Evolutionary conservation across 2,113 vertebrate species (phyloP), one percentile per base, ranked within the genome.

Genomic region (Nyctibius bracteatus): DNA sequence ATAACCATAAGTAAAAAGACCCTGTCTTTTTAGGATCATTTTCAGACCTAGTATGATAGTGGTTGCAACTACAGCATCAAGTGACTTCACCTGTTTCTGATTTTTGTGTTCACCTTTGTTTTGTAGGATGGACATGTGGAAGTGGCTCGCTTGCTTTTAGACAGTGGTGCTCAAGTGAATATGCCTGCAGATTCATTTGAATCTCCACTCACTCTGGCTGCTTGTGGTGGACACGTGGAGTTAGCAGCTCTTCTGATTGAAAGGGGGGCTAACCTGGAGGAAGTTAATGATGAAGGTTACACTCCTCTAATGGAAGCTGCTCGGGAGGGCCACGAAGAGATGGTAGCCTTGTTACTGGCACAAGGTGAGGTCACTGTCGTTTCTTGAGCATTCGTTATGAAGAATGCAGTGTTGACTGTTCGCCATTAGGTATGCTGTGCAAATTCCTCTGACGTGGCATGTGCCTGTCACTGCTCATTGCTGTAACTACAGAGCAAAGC

Each of bases 101-200:
- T 37, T 55, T 15, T 12, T 35, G 28, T 46, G 15, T 12, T 84
- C 19, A 7, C 47, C 15, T 37, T 19, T 80, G 27, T 57, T 31
- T 35, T 90, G 49, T 96, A 99, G 99, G 99, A 99, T 54, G 99
- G 99, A 55, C 99, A 99, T 61, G 99, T 99, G 93, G 99, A 99
- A 96, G 99, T 99, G 96, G 99, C 99, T 21, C 99, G 99, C 86
- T 97, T 99, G 97, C 98, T 99, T 97, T 98, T 99, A 97, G 99
- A 99, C 98, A 99, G 99, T 72, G 99, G 99, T 14, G 99, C 99
- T 73, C 99, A 99, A 97, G 99, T 99, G 95, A 99, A 99, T 96
- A 99, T 99, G 99, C 99, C 99, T 66, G 99, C 99, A 1, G 99
- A 99, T 97, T 99, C 99, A 21, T 99, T 99, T 37, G 99, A 99